Base-by-base conservation (phyloP, 2,888 invertebrate genomes). In the Yponomeuta plumbellus region DNA sequence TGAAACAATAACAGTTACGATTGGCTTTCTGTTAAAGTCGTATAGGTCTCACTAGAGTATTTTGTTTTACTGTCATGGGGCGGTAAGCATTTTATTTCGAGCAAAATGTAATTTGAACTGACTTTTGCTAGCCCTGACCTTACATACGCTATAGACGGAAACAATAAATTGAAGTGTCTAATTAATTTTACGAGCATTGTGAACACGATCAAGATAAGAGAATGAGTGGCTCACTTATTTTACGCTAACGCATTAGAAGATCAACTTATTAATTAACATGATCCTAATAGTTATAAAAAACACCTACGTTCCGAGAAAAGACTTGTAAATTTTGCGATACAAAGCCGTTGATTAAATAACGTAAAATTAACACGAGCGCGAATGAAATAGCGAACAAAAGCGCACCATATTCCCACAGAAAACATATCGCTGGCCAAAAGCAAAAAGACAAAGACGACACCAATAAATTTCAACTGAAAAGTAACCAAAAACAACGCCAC, bases 381-480 rank as follows among this genome's bases (percentile, higher is more conserved):
- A 58, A 58, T 21, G 11, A 58, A 58, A 20, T 11, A 58, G 21
- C 58, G 77, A 83, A 83, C 78, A 80, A 81, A 81, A 81, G 77
- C 79, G 82, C 82, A 77, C 22, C 63, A 44, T 63, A 63, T 63
- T 63, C 63, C 63, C 63, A 63, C 63, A 21, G 40, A 40, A 63
- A 44, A 11, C 81, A 83, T 85, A 83, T 85, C 78, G 79, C 77
- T 52, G 44, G 44, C 44, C 44, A 81, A 84, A 85, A 88, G 88
- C 86, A 88, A 86, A 89, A 86, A 88, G 85, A 87, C 86, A 88
- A 84, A 85, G 52, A 81, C 84, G 82, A 80, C 82, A 77, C 76
- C 79, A 78, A 86, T 89, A 89, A 90, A 88, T 89, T 84, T 76
- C 79, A 78, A 79, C 82, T 86, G 86, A 89, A 88, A 89, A 89